Conservation (phyloP, 2,797 vertebrate genomes). For the Zenarchopterus dispar region DNA sequence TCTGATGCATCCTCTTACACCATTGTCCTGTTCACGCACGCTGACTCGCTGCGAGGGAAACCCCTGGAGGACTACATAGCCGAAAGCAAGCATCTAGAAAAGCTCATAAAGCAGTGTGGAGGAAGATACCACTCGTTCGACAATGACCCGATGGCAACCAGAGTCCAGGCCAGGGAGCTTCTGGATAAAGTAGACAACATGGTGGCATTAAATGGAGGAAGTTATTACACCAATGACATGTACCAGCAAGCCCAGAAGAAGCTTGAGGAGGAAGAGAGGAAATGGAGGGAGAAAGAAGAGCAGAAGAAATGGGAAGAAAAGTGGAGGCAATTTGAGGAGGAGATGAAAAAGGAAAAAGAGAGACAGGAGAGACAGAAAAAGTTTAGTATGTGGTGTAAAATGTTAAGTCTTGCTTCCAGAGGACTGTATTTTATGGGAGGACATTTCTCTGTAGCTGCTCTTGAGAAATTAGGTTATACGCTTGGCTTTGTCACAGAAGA, state of each 20-base stretch:
- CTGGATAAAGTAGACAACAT: constrained; percentile 42
- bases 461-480: no score
- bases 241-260: constrained; percentile 27
- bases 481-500: no score
- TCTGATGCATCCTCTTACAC: neutral
- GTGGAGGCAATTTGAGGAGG: neutral
- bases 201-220: constrained; percentile 35
- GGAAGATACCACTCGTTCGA: constrained; percentile 54
- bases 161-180: constrained; percentile 47
- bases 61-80: constrained; percentile 1
- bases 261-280: constrained; percentile 10
- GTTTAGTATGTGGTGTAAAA: no score
- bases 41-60: constrained; percentile 38
- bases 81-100: constrained; percentile 21
- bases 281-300: neutral
- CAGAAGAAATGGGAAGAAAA: neutral
- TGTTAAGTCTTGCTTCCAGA: no score
- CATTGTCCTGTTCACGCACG: constrained; percentile 61
- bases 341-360: neutral
- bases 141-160: constrained; percentile 15
- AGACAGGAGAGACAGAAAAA: no score
- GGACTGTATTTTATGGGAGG: no score
- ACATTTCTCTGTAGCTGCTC: no score
- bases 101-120: constrained; percentile 31
- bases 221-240: constrained; percentile 56